Conservation (phyloP, 2,888 invertebrate species). For the Tolmerus cingulatus region DNA sequence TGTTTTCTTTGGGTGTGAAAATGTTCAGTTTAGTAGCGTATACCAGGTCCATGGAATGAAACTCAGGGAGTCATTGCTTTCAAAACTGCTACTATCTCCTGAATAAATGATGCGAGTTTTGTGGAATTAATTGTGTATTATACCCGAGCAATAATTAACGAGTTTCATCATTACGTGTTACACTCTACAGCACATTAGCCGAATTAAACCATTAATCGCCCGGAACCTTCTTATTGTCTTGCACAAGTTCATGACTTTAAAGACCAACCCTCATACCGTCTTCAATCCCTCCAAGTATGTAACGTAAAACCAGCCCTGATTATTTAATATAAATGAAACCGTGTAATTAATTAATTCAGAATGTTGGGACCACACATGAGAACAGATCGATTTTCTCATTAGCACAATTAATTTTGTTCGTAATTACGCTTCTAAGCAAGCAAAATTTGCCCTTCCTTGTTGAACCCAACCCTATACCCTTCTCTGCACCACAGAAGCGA, state of each 20-base stretch:
- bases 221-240: neutral
- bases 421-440: neutral
- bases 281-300: neutral
- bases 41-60: neutral
- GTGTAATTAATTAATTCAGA: slow-evolving; percentile 28
- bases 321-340: slow-evolving; percentile 35
- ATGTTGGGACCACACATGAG: slow-evolving; percentile 27
- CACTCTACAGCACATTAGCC: neutral
- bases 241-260: slow-evolving; percentile 15
- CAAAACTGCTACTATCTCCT: neutral
- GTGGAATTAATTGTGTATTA: neutral
- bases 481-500: neutral
- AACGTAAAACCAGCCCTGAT: neutral
- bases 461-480: neutral
- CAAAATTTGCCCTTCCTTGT: neutral
- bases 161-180: neutral
- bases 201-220: neutral
- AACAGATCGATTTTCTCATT: slow-evolving; percentile 36
- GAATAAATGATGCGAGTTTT: neutral
- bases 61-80: neutral
- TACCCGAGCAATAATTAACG: neutral
- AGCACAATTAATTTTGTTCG: slow-evolving; percentile 30
- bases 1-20: neutral
- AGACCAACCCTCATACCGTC: neutral
- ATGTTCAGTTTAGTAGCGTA: neutral